Evolutionary conservation across 2,888 invertebrate genomes (phyloP).

Genomic region (Eumerus sabulonum): DNA sequence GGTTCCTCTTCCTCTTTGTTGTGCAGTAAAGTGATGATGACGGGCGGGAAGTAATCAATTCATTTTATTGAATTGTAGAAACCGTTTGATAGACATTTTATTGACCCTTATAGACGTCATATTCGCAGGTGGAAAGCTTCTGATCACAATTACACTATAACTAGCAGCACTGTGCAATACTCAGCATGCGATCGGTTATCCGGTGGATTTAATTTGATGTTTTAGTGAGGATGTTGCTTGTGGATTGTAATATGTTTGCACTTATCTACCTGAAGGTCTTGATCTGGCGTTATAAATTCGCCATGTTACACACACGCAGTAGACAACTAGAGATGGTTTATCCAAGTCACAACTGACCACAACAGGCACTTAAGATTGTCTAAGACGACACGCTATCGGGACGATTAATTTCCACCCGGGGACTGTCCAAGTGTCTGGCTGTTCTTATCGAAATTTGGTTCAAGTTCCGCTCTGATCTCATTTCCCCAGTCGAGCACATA

Average conservation of each 20-base stretch:
- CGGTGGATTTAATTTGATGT: slow-evolving; percentile 46
- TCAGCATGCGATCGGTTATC: slow-evolving; percentile 29
- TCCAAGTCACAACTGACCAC: no score
- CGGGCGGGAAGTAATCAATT: slow-evolving; percentile 15
- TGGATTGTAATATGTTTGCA: slow-evolving; percentile 34
- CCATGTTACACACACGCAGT: slow-evolving; percentile 14
- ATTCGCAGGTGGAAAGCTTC: slow-evolving; percentile 64
- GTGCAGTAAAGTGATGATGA: neutral
- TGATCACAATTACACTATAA: slow-evolving; percentile 52
- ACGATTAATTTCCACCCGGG: no score
- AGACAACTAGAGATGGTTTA: no score
- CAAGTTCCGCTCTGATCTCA: no score
- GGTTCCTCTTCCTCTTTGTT: neutral
- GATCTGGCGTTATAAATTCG: slow-evolving; percentile 47
- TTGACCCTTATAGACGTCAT: slow-evolving; percentile 54
- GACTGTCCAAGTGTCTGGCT: no score
- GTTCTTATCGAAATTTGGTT: no score
- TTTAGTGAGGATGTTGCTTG: slow-evolving; percentile 46
- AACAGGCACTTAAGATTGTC: no score
- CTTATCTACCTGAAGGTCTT: slow-evolving; percentile 35
- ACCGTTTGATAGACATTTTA: slow-evolving; percentile 66
- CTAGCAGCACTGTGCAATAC: slow-evolving; percentile 20
- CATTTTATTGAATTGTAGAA: slow-evolving; percentile 48
- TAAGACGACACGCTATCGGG: no score
- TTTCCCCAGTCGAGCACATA: no score